Base-by-base conservation (phyloP, 2,113 vertebrate genomes). In the Mirounga angustirostris region DNA sequence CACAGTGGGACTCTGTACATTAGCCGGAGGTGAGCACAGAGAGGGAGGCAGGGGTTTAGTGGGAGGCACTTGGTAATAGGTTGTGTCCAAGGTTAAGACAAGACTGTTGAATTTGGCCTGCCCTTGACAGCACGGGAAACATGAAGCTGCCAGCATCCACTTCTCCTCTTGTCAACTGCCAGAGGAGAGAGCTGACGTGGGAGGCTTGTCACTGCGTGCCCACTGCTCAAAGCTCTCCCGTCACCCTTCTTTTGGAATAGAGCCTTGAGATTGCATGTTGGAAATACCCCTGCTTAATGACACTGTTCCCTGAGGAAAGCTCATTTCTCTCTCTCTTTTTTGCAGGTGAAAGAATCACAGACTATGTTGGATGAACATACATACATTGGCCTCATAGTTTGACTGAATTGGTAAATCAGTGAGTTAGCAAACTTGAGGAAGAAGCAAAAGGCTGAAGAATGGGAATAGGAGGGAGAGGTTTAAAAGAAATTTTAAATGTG, bases 401-500 rank as follows among this genome's bases (percentile, higher is more conserved):
- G 73, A 94, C 63, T 92, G 40, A 82, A 54, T 4, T 59, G 46
- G 54, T 87, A 83, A 96, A 56, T n/a, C 13, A 59, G 30, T 24
- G 30, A 84, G 46, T 92, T 61, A 89, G 65, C 46, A 65, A 52
- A 94, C 80, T 83, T 65, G 61, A 78, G 73, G 36, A 71, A 93
- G 67, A 73, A 46, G 12, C 59, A 92, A 86, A 58, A 59, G 33
- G 22, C 71, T 81, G 56, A 89, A 14, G 40, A 85, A 89, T 65
- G 52, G 50, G 73, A 94, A 56, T 63, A 50, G 63, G 36, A 63
- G 26, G 19, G 22, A 58, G 33, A 71, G 5, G 12, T 33, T 94
- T 86, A 79, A 94, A 93, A 95, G 19, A 79, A 80, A 82, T 80
- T 86, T 89, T 89, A 83, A 74, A 89, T 56, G 74, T 80, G 83